phyloP scores from a whole-genome alignment of 1,140 invertebrate species.

The Brachionus plicatilis region DNA sequence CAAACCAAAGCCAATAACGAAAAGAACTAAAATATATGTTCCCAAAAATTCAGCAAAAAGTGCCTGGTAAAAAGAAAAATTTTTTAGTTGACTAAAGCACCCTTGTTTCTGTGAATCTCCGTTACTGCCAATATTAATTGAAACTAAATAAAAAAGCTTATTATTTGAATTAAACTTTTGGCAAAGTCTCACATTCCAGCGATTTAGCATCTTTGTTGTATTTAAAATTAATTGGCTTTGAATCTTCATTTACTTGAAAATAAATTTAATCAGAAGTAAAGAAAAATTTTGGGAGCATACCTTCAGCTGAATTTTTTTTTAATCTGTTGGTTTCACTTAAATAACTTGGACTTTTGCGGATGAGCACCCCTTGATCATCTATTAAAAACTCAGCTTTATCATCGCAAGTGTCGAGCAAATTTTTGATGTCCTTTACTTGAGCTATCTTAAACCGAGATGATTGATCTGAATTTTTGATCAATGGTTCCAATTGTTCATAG shows the following conservation, averaged over 20 bases:
- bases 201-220: conserved; percentile 30
- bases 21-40: background rate
- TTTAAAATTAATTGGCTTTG: conserved; percentile 7
- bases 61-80: conserved; percentile 29
- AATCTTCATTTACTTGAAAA: background rate
- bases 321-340: background rate
- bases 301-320: background rate
- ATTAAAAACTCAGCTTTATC: background rate
- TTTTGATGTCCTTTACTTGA: background rate
- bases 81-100: conserved; percentile 13
- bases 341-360: background rate
- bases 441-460: background rate
- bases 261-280: background rate
- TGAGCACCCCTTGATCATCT: background rate
- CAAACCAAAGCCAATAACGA: background rate
- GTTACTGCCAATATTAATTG: conserved; percentile 14
- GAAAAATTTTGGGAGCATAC: background rate
- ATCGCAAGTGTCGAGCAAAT: background rate
- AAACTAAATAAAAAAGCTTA: background rate
- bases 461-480: background rate
- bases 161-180: background rate
- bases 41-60: conserved; percentile 33
- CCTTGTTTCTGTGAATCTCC: background rate
- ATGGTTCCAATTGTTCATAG: background rate
- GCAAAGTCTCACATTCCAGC: background rate